Evolutionary conservation across 2,113 vertebrate species (phyloP).

Genomic region (Archocentrus centrarchus): DNA sequence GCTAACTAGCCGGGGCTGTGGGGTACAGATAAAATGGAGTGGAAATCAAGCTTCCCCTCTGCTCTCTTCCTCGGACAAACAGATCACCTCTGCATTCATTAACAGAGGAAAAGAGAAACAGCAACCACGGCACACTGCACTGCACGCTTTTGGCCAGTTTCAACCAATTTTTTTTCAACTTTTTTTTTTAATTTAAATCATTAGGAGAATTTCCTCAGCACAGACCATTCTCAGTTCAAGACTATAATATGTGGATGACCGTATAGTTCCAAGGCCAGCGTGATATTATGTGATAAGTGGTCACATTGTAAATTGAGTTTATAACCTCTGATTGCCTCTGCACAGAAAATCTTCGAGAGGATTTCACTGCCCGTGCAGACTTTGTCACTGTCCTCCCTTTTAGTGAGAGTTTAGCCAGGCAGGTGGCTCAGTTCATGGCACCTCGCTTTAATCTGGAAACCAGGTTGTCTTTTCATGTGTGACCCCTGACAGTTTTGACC

Average conservation of each 20-base stretch:
- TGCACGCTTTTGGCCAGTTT: background rate
- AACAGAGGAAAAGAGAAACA: conserved; percentile 73
- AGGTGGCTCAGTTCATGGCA: conserved; percentile 56
- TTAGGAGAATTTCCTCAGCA: conserved; percentile 38
- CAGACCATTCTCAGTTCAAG: conserved; percentile 49
- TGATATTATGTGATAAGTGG: conserved; percentile 65
- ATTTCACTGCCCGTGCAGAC: conserved; percentile 12
- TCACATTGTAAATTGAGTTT: conserved; percentile 60
- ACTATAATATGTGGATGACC: conserved; percentile 65
- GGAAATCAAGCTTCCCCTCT: conserved; percentile 80
- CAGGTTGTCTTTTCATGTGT: conserved; percentile 61
- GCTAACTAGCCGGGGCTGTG: conserved; percentile 69
- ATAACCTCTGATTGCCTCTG: conserved; percentile 34
- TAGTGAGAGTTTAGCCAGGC: conserved; percentile 34
- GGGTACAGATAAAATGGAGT: conserved; percentile 78
- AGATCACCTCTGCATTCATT: conserved; percentile 73
- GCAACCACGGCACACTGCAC: conserved; percentile 37
- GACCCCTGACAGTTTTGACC: conserved; percentile 65
- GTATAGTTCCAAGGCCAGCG: conserved; percentile 53
- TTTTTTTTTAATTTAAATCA: conserved; percentile 16
- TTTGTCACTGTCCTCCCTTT: conserved; percentile 18
- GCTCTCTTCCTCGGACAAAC: conserved; percentile 78
- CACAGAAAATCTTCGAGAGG: conserved; percentile 2
- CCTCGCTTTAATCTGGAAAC: conserved; percentile 42
- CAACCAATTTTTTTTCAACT: conserved; percentile 20